Percentiles rank a stretch among this genome's conserved stretches.
These are phyloP conservation scores for Gryllus longicercus DNA, from an alignment of 2,888 invertebrate genomes.

Conservation along the genomic window DNA sequence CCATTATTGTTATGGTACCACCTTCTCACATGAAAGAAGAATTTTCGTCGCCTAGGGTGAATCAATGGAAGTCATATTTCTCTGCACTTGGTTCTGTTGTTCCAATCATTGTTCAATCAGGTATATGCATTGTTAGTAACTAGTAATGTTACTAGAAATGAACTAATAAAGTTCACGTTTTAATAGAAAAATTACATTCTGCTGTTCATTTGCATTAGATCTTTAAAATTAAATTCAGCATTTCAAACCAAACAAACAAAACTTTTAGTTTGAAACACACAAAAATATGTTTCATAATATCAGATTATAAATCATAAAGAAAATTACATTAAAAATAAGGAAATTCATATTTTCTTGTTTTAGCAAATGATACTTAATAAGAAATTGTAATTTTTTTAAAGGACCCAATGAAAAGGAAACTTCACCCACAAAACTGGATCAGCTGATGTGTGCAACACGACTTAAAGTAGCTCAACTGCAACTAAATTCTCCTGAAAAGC, in stretches of 20 bases:
- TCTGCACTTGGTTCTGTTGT: slow-evolving; percentile 66
- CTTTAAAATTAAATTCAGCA: too few species aligned
- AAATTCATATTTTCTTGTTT: too few species aligned
- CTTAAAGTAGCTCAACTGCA: slow-evolving; percentile 66
- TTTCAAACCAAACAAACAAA: too few species aligned
- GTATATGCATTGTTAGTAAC: slow-evolving; percentile 37
- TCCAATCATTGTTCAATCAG: slow-evolving; percentile 56
- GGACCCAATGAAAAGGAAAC: neutral
- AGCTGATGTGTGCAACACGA: slow-evolving; percentile 62
- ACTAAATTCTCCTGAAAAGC: slow-evolving; percentile 62
- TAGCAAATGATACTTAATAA: too few species aligned
- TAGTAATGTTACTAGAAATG: too few species aligned
- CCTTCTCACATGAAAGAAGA: slow-evolving; percentile 49
- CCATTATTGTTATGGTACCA: slow-evolving; percentile 63
- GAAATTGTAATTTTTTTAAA: neutral
- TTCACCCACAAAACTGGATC: slow-evolving; percentile 57
- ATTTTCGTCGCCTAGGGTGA: slow-evolving; percentile 52
- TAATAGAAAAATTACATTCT: too few species aligned
- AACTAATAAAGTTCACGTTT: too few species aligned
- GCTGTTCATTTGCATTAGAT: too few species aligned
- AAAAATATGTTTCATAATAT: too few species aligned
- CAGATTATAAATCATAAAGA: too few species aligned
- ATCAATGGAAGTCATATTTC: slow-evolving; percentile 68
- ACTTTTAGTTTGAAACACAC: too few species aligned
- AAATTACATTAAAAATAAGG: too few species aligned